These are phyloP conservation scores for Chloroceryle inda DNA, from an alignment of 2,797 vertebrate species.

Conservation along the genomic window DNA sequence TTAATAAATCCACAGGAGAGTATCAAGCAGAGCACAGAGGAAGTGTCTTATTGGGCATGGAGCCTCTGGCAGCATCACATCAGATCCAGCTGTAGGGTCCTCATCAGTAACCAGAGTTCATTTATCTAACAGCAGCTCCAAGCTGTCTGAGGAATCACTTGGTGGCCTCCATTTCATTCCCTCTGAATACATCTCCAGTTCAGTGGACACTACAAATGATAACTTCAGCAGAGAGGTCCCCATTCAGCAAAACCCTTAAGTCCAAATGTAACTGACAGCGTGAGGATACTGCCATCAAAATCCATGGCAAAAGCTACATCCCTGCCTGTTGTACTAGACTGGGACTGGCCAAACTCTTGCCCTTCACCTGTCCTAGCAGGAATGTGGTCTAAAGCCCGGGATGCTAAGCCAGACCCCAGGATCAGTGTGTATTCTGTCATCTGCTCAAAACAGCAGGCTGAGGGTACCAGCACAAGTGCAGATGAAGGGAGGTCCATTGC, in stretches of 20 bases:
- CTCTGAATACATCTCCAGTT: neutral
- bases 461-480: neutral
- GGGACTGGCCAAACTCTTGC: neutral
- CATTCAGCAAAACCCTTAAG: neutral
- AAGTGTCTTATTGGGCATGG: neutral
- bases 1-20: neutral
- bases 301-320: neutral
- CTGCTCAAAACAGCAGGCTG: neutral
- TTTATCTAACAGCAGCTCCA: neutral
- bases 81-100: neutral
- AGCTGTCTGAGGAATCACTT: neutral
- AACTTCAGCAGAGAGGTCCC: neutral
- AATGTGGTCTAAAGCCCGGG: neutral
- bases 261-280: neutral
- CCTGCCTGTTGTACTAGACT: neutral
- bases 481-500: neutral
- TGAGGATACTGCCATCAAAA: neutral
- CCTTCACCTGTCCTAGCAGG: neutral
- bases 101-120: neutral
- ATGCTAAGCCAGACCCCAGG: neutral
- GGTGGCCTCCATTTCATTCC: neutral
- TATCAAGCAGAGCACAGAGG: neutral
- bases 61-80: neutral
- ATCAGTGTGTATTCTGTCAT: neutral
- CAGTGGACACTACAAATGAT: neutral